A percentile compares a stretch with the other conserved stretches of the same genome.
These are phyloP conservation scores for Sebastes aleutianus DNA, from an alignment of 2,797 vertebrate genomes.

Conservation along the genomic window DNA sequence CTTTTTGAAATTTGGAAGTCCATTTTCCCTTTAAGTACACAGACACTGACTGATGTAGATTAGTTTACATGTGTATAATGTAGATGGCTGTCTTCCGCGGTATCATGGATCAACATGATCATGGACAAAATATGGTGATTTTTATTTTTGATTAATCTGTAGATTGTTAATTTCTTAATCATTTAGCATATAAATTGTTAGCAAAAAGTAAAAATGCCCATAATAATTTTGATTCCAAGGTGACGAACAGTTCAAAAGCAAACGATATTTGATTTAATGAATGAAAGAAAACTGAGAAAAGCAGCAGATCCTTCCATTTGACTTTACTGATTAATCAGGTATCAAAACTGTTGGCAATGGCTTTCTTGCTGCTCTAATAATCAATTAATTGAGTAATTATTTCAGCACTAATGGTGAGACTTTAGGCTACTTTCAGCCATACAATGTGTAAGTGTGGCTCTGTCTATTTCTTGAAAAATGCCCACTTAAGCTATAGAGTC, in stretches of 20 bases:
- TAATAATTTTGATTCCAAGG: background rate
- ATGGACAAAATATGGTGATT: background rate
- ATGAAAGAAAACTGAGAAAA: background rate
- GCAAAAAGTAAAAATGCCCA: background rate
- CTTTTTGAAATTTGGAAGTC: background rate
- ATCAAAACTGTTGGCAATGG: background rate
- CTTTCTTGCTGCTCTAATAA: background rate
- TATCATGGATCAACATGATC: background rate
- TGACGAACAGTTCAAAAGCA: background rate
- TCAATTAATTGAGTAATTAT: background rate
- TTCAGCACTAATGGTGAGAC: background rate
- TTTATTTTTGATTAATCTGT: background rate
- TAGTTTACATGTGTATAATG: background rate
- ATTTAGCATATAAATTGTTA: background rate
- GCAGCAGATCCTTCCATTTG: background rate
- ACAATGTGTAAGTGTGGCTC: background rate
- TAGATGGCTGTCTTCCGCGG: background rate
- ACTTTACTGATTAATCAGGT: background rate
- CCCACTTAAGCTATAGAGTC: no score
- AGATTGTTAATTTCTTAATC: background rate
- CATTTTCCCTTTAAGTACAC: background rate
- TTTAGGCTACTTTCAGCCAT: background rate
- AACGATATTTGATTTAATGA: no score
- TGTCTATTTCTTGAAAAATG: no score
- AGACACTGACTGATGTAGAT: background rate